These are phyloP conservation scores for Pollenia angustigena DNA, from an alignment of 2,888 invertebrate genomes.

Conservation along the genomic window DNA sequence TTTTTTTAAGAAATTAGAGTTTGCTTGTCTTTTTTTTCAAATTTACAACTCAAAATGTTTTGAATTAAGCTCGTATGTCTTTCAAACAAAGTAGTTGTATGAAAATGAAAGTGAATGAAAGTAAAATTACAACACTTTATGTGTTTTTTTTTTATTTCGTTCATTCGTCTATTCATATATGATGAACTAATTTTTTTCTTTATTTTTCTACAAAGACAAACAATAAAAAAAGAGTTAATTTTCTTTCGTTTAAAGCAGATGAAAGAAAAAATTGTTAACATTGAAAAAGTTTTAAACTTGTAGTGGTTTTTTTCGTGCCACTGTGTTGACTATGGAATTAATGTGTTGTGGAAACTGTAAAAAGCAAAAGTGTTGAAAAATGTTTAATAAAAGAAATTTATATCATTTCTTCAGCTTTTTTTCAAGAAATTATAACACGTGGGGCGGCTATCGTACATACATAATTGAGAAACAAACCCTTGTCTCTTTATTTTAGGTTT, in stretches of 20 bases:
- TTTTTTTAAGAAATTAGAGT: slow-evolving; percentile 17
- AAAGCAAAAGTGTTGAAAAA: slow-evolving; percentile 39
- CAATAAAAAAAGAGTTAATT: too few relatives aligned
- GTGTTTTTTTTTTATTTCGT: not conserved
- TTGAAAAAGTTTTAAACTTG: slow-evolving; percentile 35
- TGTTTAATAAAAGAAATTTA: slow-evolving; percentile 29
- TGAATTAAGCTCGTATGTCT: not conserved
- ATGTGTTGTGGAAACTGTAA: slow-evolving; percentile 32
- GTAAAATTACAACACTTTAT: slow-evolving; percentile 60
- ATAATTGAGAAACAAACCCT: not conserved
- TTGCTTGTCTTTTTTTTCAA: not conserved
- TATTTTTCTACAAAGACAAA: not conserved
- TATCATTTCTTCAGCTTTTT: not conserved
- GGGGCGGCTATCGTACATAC: slow-evolving; percentile 50
- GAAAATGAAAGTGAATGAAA: slow-evolving; percentile 72
- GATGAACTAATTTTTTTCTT: not conserved
- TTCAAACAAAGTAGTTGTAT: slow-evolving; percentile 17
- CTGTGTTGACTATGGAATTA: slow-evolving; percentile 13
- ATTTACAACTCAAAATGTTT: not conserved
- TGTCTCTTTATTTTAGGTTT: slow-evolving; percentile 17
- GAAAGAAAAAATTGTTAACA: slow-evolving; percentile 43
- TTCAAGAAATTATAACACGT: slow-evolving; percentile 44
- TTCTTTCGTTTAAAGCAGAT: not conserved
- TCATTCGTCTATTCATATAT: not conserved
- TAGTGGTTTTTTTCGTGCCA: not conserved